Conservation (phyloP, 2,888 invertebrate genomes). For the Pandemis cinnamomeana region DNA sequence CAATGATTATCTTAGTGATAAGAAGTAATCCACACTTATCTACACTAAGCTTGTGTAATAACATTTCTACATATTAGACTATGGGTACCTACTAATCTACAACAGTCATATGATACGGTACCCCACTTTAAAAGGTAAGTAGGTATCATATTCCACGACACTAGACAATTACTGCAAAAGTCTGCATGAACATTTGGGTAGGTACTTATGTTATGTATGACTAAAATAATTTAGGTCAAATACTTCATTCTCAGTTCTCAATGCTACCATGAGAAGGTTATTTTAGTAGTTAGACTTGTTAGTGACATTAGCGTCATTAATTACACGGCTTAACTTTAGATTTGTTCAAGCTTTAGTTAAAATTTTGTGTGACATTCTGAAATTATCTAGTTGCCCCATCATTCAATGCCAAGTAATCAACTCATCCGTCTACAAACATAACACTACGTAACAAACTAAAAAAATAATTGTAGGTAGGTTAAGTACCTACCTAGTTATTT, state of each 20-base stretch:
- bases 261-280: slow-evolving; percentile 36
- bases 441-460: not conserved
- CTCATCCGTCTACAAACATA: slow-evolving; percentile 13
- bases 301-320: slow-evolving; percentile 24
- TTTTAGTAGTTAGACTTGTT: slow-evolving; percentile 28
- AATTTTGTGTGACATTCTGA: slow-evolving; percentile 23
- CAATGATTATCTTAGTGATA: slow-evolving; percentile 34
- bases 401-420: slow-evolving; percentile 26
- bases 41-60: slow-evolving; percentile 21
- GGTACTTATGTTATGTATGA: slow-evolving; percentile 17
- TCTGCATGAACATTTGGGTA: slow-evolving; percentile 15
- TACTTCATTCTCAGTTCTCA: slow-evolving; percentile 21
- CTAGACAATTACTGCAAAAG: slow-evolving; percentile 6
- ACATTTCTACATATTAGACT: not conserved
- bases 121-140: not conserved
- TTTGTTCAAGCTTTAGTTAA: slow-evolving; percentile 24
- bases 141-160: slow-evolving; percentile 22
- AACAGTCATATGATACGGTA: not conserved
- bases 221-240: slow-evolving; percentile 45
- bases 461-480: not conserved
- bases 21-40: slow-evolving; percentile 36
- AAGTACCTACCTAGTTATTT: not conserved
- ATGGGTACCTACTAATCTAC: not conserved
- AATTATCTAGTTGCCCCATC: slow-evolving; percentile 23
- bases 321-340: slow-evolving; percentile 29